These are phyloP conservation scores for Orycteropus afer DNA, from an alignment of 2,113 vertebrate genomes.

Conservation along the genomic window DNA sequence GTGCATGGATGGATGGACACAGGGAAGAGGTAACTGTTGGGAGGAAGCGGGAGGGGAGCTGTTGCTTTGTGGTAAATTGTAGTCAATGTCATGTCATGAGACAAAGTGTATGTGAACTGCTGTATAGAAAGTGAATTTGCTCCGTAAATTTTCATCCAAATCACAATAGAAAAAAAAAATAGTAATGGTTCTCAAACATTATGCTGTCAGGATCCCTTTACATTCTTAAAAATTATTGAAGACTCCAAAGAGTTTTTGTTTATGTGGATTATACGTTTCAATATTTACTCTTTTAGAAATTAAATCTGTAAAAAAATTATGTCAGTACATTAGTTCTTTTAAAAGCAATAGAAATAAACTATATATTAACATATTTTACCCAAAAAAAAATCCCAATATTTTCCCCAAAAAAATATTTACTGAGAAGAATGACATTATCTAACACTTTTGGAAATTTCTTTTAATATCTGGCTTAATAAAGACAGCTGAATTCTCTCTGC, in stretches of 20 bases:
- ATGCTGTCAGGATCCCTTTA: not conserved
- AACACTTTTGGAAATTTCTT: slow-evolving; percentile 16
- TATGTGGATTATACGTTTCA: not conserved
- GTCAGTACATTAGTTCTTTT: not conserved
- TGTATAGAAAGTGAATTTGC: too few relatives aligned
- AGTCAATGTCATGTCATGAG: too few relatives aligned
- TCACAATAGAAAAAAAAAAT: too few relatives aligned
- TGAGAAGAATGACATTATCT: slow-evolving; percentile 48
- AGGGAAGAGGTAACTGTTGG: too few relatives aligned
- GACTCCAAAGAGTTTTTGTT: not conserved
- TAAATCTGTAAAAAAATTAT: not conserved
- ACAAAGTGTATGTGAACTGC: too few relatives aligned
- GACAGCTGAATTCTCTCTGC: slow-evolving; percentile 20
- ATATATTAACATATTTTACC: not conserved
- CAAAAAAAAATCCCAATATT: not conserved
- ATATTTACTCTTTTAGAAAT: slow-evolving; percentile 14
- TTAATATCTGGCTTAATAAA: slow-evolving; percentile 63
- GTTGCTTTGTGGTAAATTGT: too few relatives aligned
- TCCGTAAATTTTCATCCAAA: too few relatives aligned
- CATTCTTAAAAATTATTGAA: not conserved
- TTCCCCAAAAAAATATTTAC: not conserved
- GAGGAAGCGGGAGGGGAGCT: too few relatives aligned
- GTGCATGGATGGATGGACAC: too few relatives aligned
- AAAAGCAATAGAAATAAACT: not conserved
- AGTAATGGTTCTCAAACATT: not conserved